These are phyloP conservation scores for Orthonyx spaldingii DNA, from an alignment of 2,113 vertebrate species.

Conservation along the genomic window DNA sequence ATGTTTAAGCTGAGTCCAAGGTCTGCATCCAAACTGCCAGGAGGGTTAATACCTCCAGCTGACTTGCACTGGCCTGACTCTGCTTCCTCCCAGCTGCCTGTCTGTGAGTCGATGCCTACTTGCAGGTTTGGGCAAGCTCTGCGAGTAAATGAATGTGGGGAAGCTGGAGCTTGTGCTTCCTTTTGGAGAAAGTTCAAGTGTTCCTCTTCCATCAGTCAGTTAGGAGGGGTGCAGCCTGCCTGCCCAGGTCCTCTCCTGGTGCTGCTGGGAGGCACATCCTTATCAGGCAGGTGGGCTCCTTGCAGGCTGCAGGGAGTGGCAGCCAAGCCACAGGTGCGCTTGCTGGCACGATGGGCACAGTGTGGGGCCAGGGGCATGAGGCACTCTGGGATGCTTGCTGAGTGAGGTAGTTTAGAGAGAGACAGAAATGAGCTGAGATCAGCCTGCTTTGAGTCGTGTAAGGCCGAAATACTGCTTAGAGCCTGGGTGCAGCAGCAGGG, in stretches of 20 bases:
- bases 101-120: not conserved
- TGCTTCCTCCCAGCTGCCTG: conserved; percentile 2
- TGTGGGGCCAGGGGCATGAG: not conserved
- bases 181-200: conserved; percentile 33
- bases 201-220: not conserved
- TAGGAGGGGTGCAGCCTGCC: conserved; percentile 1
- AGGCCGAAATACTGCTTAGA: not conserved
- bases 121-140: conserved; percentile 49
- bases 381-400: not conserved
- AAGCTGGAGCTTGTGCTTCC: conserved; percentile 27
- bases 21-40: conserved; percentile 34
- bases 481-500: not conserved
- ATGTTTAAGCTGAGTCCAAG: conserved; percentile 1
- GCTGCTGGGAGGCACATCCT: not conserved
- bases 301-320: not conserved
- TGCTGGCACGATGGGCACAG: not conserved
- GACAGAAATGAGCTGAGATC: not conserved
- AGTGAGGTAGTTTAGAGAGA: not conserved
- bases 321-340: not conserved
- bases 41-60: conserved; percentile 22
- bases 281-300: conserved; percentile 7
- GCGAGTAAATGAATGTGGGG: not conserved
- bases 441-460: not conserved
- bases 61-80: conserved; percentile 11
- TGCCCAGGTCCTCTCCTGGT: not conserved